A percentile compares a stretch with the other conserved stretches of the same genome.
Conservation (phyloP, 2,797 vertebrate species). For the Labeo calbasu region DNA sequence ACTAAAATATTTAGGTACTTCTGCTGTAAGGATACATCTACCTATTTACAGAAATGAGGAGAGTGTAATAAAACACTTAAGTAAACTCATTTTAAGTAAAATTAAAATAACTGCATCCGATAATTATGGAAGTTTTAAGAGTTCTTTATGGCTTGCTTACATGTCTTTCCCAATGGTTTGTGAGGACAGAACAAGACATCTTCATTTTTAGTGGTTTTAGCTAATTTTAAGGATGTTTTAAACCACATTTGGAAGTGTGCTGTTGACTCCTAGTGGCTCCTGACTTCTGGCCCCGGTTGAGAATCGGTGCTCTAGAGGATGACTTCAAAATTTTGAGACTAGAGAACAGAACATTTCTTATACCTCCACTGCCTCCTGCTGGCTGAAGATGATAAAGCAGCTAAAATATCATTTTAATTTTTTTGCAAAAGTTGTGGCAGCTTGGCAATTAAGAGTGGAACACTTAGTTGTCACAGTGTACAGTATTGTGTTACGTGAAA, state of each 20-base stretch:
- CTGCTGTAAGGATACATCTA: not conserved
- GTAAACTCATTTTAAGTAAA: not conserved
- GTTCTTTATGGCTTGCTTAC: not conserved
- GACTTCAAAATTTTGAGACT: not conserved
- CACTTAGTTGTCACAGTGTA: not conserved
- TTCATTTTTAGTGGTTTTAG: not conserved
- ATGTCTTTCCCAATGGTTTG: not conserved
- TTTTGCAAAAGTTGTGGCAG: not conserved
- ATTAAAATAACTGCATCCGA: not conserved
- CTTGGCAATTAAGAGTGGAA: too few relatives aligned
- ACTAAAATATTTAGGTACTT: not conserved
- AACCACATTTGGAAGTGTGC: not conserved
- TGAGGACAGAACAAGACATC: not conserved
- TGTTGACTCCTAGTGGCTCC: not conserved
- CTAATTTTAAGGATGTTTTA: not conserved
- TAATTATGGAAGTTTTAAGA: not conserved
- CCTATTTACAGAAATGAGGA: not conserved
- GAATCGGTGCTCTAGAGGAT: not conserved
- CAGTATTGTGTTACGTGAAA: not conserved
- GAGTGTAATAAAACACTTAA: not conserved
- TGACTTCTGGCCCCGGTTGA: not conserved
- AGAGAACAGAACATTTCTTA: conserved; percentile 28
- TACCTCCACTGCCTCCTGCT: conserved; percentile 70
- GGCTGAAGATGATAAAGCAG: conserved; percentile 56
- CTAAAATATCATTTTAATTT: not conserved